phyloP scores from a whole-genome alignment of 2,113 vertebrate genomes.

The Rafetus swinhoei region DNA sequence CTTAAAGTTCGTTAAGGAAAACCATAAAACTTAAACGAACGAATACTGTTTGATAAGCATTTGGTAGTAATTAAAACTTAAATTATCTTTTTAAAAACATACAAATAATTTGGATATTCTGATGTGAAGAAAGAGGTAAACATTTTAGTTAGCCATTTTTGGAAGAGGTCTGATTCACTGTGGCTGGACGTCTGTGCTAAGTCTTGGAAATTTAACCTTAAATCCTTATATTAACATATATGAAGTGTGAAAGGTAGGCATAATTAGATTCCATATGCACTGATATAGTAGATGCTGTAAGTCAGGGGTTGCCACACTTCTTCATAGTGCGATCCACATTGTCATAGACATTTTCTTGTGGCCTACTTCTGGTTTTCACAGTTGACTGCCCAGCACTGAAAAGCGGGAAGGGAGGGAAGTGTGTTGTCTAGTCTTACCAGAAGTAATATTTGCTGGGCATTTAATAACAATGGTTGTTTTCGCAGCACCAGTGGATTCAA shows the following conservation, averaged over 20 bases:
- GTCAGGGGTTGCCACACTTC: background rate
- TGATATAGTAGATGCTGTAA: background rate
- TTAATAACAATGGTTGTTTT: no score
- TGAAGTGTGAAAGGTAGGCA: background rate
- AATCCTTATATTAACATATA: background rate
- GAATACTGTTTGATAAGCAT: rapidly evolving
- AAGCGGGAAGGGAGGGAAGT: no score
- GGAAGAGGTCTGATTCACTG: background rate
- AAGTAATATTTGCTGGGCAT: no score
- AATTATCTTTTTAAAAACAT: background rate
- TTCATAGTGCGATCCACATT: background rate
- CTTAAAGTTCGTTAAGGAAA: background rate
- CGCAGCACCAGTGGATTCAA: no score
- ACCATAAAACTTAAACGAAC: background rate
- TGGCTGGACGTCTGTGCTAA: background rate
- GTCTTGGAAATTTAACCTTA: background rate
- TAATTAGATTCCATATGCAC: background rate
- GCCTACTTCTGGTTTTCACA: background rate
- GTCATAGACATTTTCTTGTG: rapidly evolving
- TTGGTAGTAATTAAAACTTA: background rate
- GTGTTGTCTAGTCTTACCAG: no score
- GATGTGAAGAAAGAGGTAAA: background rate
- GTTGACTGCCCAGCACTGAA: background rate
- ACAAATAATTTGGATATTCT: background rate
- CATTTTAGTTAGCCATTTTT: background rate